Conservation (phyloP, 2,888 invertebrate species). For the Syrphus vitripennis region DNA sequence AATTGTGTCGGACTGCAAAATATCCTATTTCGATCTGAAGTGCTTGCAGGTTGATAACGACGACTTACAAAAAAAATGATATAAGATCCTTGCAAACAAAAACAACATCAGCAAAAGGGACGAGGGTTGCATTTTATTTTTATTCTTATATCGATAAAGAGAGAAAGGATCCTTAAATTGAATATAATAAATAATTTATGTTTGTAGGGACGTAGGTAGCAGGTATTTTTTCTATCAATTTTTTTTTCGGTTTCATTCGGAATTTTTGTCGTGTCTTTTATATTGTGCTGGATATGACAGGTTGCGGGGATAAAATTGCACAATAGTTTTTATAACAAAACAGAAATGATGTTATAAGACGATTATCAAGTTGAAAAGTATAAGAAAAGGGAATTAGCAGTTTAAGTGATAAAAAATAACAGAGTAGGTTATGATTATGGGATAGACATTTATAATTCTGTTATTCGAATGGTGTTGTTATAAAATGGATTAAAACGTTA, state of each 20-base stretch:
- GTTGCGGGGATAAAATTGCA: slow-evolving; percentile 48
- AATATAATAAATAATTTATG: slow-evolving; percentile 48
- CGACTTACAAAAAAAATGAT: slow-evolving; percentile 50
- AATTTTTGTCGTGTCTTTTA: slow-evolving; percentile 6
- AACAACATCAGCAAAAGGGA: slow-evolving; percentile 34
- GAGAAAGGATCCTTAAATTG: slow-evolving; percentile 19
- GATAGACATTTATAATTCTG: slow-evolving; percentile 48
- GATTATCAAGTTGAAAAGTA: slow-evolving; percentile 53
- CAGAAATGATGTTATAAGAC: slow-evolving; percentile 56
- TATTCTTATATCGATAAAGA: not conserved
- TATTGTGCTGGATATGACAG: slow-evolving; percentile 18
- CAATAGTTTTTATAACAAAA: slow-evolving; percentile 39
- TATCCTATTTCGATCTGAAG: slow-evolving; percentile 69
- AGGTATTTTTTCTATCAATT: slow-evolving; percentile 23
- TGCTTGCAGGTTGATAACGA: slow-evolving; percentile 68
- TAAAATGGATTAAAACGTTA: slow-evolving; percentile 53
- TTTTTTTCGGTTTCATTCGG: slow-evolving; percentile 22
- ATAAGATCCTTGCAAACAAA: slow-evolving; percentile 57
- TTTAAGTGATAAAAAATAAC: slow-evolving; percentile 22
- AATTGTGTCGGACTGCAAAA: slow-evolving; percentile 51
- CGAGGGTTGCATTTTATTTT: slow-evolving; percentile 28
- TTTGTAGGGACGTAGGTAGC: not conserved
- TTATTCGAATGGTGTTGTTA: slow-evolving; percentile 23
- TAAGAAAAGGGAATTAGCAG: slow-evolving; percentile 28
- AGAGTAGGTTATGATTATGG: slow-evolving; percentile 23